Evolutionary conservation across 2,113 vertebrate genomes (phyloP).

Genomic region (Ammodytes dubius): DNA sequence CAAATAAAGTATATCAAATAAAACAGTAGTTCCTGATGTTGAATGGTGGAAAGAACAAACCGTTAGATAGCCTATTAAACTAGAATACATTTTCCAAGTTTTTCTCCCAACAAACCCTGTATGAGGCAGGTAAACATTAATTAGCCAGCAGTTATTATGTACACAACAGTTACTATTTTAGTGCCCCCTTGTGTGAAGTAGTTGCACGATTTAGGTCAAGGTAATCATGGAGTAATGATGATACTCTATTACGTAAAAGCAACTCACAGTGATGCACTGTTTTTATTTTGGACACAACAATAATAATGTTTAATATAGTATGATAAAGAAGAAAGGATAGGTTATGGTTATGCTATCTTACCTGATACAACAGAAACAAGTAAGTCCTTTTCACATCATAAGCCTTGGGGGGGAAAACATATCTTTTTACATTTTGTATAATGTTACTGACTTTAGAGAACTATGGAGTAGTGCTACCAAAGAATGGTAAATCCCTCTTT

Average conservation of each 20-base stretch:
- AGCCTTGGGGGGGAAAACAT: not conserved
- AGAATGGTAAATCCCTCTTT: not conserved
- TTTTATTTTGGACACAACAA: not conserved
- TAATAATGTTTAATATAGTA: constrained; percentile 8
- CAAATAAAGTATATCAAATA: not conserved
- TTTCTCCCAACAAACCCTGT: not conserved
- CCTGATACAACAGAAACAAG: not conserved
- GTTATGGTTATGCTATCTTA: not conserved
- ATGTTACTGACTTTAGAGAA: not conserved
- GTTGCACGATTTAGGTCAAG: not conserved
- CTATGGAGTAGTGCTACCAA: not conserved
- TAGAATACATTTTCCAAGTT: not conserved
- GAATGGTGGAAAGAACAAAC: not conserved
- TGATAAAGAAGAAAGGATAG: not conserved
- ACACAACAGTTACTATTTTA: not conserved
- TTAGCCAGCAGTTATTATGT: not conserved
- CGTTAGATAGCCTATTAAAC: not conserved
- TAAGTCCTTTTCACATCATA: not conserved
- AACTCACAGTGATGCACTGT: not conserved
- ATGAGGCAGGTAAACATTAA: not conserved
- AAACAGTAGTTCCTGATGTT: not conserved
- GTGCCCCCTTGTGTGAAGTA: not conserved
- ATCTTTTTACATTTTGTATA: no score
- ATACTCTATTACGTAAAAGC: not conserved
- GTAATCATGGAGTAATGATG: not conserved